Evolutionary conservation across 2,113 vertebrate species (phyloP), one percentile per base, ranked within the genome.

Genomic region (Hippocampus abdominalis): DNA sequence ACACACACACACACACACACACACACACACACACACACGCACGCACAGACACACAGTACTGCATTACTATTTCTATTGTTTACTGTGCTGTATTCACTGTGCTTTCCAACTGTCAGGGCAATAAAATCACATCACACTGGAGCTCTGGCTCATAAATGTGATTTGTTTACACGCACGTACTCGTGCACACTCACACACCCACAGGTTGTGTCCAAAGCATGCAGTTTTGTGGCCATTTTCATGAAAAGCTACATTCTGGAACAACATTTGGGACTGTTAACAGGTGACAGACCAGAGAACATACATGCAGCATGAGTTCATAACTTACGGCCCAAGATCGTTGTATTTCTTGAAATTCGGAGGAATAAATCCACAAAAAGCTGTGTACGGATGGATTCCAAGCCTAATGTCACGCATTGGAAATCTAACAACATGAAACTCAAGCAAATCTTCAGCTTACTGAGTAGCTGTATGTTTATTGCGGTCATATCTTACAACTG

Each of bases 101-200:
- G 61, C 57, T 72, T 73, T 49, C 78, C 68, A 75, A 71, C 77
- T 74, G 77, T 66, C 63, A 71, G 72, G 69, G 73, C 81, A 74
- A 84, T 86, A 87, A 73, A 87, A 79, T 78, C 69, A 65, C 70
- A 79, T 81, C 77, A 72, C 68, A 70, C 57, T 80, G 76, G 72
- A 87, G 85, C 78, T 71, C 49, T 61, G 57, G 72, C 74, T 89
- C 83, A 88, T 85, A 81, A 70, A 90, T 87, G 68, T 72, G 71
- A 88, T 85, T 87, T 87, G 82, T 80, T 79, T 76, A 67, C 39
- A 80, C 44, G 62, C 42, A 68, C 65, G 71, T 49, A 77, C 42
- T 69, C 69, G 68, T 27, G 57, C 46, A 73, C 32, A 71, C 48
- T 48, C 29, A 69, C 60, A 27, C 36, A 63, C 63, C 74, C 63